These are phyloP conservation scores for Vanacampus margaritifer DNA, from an alignment of 2,113 vertebrate genomes.

Conservation along the genomic window DNA sequence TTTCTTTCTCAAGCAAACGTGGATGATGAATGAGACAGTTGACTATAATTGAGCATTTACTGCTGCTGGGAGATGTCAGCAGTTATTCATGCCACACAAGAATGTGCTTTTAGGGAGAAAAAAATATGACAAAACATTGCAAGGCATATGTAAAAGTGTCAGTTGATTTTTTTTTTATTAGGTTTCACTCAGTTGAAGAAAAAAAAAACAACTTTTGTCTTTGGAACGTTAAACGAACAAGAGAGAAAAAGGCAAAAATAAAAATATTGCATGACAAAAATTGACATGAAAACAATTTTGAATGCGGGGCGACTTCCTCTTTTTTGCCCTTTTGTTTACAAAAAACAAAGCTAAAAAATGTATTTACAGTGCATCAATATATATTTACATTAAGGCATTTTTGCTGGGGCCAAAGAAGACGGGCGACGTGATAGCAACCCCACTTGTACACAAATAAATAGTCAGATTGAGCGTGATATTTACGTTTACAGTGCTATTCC, in stretches of 20 bases:
- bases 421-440: constrained; percentile 58
- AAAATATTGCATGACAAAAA: constrained; percentile 69
- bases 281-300: constrained; percentile 43
- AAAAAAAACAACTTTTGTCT: constrained; percentile 74
- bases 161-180: constrained; percentile 74
- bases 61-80: not conserved
- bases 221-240: constrained; percentile 70
- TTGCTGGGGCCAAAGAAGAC: constrained; percentile 65
- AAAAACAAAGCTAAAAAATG: constrained; percentile 51
- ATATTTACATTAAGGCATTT: constrained; percentile 81
- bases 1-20: too few species aligned
- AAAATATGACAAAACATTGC: constrained; percentile 14
- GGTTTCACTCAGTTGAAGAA: constrained; percentile 76
- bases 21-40: not conserved
- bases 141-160: constrained; percentile 54
- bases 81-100: not conserved
- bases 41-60: not conserved
- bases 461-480: constrained; percentile 62
- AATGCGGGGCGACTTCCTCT: constrained; percentile 58
- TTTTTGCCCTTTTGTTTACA: constrained; percentile 66
- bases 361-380: constrained; percentile 74
- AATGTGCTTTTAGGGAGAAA: constrained; percentile 13
- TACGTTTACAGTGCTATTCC: constrained; percentile 67
- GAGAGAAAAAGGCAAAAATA: constrained; percentile 61
- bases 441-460: constrained; percentile 75